Base-by-base conservation (phyloP, 1,140 invertebrate species). In the Glossosoma conforme region DNA sequence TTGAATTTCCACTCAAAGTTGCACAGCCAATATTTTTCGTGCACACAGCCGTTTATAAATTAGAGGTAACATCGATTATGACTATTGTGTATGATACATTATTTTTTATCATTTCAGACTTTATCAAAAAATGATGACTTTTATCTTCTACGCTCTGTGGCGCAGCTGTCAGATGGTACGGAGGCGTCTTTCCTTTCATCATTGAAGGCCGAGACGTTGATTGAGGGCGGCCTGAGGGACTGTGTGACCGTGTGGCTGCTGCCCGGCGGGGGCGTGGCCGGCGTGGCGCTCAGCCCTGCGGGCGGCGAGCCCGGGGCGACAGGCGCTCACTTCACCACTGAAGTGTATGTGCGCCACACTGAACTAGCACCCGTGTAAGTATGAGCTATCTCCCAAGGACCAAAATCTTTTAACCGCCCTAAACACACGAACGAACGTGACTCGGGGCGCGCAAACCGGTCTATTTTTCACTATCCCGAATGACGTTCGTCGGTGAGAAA, bases 301-400 rank as follows among this genome's bases (percentile, higher is more conserved):
- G 70, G 72, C 46, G 42, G 43, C 17, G 65, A 69, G 21, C 77
- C 77, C 59, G 66, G 75, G 40, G 55, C 66, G 22, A 60, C 69
- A 22, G 62, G 72, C 18, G 69, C 72, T 52, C 65, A 78, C 44
- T 84, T 89, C 62, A 84, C 82, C 54, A 88, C 88, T 1, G 82
- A 80, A 54, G 81, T 91, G 24, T 79, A 81, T 52, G 77, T 91
- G 10, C 75, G 80, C 46, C 80, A 86, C 60, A 81, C 85, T 17
- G 83, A 86, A 59, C 70, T 77, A 52, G 88, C 85, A 14, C 86
- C 87, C 38, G 71, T 82, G 82, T 88, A 80, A 76, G 82, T 77
- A 61, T n/a, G n/a, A n/a, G n/a, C n/a, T n/a, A n/a, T n/a, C n/a
- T n/a, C n/a, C n/a, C n/a, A n/a, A n/a, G n/a, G n/a, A n/a, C n/a